Evolutionary conservation across 2,888 invertebrate genomes (phyloP).

Genomic region (Pollenia labialis): DNA sequence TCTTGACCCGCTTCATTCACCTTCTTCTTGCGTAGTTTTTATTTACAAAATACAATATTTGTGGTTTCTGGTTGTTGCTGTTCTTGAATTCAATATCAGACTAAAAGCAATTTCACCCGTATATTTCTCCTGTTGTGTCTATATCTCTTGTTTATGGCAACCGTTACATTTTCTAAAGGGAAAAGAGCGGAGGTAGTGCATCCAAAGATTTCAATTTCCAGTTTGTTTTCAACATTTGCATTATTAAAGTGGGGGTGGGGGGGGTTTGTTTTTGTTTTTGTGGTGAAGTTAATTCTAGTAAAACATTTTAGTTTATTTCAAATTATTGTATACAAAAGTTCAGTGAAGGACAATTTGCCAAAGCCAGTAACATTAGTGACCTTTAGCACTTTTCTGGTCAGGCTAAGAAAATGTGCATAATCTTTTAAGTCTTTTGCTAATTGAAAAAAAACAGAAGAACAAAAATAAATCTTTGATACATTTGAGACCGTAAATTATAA

Average conservation of each 20-base stretch:
- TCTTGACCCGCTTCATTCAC: not conserved
- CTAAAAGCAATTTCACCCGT: conserved; percentile 14
- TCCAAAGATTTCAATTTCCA: conserved; percentile 40
- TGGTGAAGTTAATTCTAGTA: conserved; percentile 49
- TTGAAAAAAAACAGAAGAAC: not conserved
- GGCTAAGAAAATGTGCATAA: conserved; percentile 7
- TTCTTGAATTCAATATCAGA: not conserved
- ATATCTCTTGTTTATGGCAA: not conserved
- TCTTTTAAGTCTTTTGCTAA: not conserved
- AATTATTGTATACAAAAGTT: conserved; percentile 3
- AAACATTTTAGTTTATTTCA: conserved; percentile 12
- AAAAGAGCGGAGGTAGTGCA: not conserved
- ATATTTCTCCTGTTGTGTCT: conserved; percentile 8
- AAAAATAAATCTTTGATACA: no score
- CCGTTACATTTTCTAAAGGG: not conserved
- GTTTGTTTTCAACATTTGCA: conserved; percentile 32
- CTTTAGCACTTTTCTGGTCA: conserved; percentile 19
- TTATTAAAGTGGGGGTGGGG: conserved; percentile 14
- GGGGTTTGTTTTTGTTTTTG: conserved; percentile 4
- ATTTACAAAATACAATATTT: conserved; percentile 51
- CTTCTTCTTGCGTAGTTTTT: not conserved
- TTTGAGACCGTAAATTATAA: no score
- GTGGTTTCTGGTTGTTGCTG: conserved; percentile 44
- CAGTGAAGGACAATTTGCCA: not conserved
- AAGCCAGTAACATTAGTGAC: conserved; percentile 23